Percentiles rank a stretch among this genome's conserved stretches.
Evolutionary conservation across 2,113 vertebrate genomes (phyloP).

Genomic region (Neolamprologus longior): DNA sequence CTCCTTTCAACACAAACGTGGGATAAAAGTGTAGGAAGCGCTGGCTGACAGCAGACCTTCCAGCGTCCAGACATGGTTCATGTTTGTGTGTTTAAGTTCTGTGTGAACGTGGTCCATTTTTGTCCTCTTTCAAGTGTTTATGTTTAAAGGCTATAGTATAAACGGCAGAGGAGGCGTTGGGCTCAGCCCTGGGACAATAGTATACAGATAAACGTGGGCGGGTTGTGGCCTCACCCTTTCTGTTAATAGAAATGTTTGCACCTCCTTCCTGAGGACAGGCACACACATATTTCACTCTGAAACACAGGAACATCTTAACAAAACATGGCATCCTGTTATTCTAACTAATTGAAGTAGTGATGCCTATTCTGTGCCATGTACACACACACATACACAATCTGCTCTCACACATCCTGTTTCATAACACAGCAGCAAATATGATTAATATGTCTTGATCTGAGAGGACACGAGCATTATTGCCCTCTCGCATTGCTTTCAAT

Average conservation of each 20-base stretch:
- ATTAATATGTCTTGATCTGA: constrained; percentile 35
- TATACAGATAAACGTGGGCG: not conserved
- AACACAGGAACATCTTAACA: constrained; percentile 56
- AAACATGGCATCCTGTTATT: constrained; percentile 66
- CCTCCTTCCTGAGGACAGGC: constrained; percentile 53
- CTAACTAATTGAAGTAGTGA: constrained; percentile 16
- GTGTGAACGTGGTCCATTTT: not conserved
- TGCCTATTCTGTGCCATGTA: constrained; percentile 16
- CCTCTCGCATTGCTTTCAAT: constrained; percentile 24
- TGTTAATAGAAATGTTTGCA: constrained; percentile 30
- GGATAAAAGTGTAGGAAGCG: constrained; percentile 10
- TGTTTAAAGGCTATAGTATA: not conserved
- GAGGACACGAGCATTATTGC: constrained; percentile 38
- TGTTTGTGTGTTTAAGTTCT: constrained; percentile 27
- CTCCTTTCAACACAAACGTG: not conserved
- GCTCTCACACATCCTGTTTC: constrained; percentile 21
- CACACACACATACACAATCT: not conserved
- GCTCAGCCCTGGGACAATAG: constrained; percentile 11
- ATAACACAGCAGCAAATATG: constrained; percentile 28
- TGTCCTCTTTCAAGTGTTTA: constrained; percentile 29
- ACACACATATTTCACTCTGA: constrained; percentile 4
- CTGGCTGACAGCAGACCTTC: not conserved
- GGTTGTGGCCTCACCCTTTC: not conserved
- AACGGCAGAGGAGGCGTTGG: not conserved
- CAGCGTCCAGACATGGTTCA: not conserved